Evolutionary conservation across 2,888 invertebrate genomes (phyloP).

Genomic region (Apodemia duryi): DNA sequence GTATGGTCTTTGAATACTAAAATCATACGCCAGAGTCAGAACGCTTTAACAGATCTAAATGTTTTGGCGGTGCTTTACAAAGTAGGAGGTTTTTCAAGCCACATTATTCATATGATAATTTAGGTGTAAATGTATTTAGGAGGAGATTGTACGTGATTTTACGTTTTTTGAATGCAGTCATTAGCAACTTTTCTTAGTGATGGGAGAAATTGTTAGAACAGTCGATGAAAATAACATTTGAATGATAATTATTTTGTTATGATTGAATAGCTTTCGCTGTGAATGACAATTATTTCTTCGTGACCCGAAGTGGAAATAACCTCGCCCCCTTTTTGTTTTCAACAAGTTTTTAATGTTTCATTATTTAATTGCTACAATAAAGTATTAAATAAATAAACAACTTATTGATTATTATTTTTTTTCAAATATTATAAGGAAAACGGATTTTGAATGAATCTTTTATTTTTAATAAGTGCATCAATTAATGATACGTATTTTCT

Average conservation of each 20-base stretch:
- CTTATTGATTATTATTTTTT: no score
- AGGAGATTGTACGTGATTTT: slow-evolving; percentile 7
- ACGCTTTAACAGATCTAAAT: slow-evolving; percentile 6
- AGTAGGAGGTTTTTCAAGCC: slow-evolving; percentile 24
- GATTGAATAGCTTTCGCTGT: neutral
- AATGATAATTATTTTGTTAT: neutral
- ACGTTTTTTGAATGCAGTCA: slow-evolving; percentile 23
- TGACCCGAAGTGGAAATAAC: no score
- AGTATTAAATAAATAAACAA: no score
- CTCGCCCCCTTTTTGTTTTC: no score
- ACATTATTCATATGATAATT: slow-evolving; percentile 54
- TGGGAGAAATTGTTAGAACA: neutral
- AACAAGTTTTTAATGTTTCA: no score
- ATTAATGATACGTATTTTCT: no score
- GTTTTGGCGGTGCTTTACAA: slow-evolving; percentile 4
- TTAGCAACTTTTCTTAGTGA: slow-evolving; percentile 9
- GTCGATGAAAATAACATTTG: neutral
- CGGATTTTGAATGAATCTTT: no score
- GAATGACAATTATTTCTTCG: neutral
- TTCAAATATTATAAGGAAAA: no score
- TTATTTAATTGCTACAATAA: no score
- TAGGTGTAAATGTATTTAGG: slow-evolving; percentile 32
- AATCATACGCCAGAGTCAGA: neutral
- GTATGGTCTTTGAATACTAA: slow-evolving; percentile 73
- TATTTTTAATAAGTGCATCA: no score